Evolutionary conservation across 2,888 invertebrate genomes (phyloP).

Genomic region (Agonopterix heracliana): DNA sequence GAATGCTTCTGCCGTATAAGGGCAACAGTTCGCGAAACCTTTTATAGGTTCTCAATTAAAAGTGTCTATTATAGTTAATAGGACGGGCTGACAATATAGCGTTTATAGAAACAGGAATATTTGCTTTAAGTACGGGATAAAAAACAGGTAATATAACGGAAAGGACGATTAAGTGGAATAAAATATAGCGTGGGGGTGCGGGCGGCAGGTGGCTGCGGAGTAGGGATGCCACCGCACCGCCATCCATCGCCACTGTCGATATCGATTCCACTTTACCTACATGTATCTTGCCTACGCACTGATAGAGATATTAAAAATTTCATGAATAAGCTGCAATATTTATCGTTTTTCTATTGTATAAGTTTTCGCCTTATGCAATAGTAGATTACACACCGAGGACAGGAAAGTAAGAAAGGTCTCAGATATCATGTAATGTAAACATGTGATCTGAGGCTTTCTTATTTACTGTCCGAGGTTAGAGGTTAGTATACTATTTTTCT

Average conservation of each 20-base stretch:
- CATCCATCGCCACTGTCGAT: slow-evolving; percentile 11
- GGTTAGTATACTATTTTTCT: no score
- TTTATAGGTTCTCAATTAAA: slow-evolving; percentile 77
- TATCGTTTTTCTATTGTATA: no score
- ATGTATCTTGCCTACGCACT: not conserved
- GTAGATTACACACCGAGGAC: no score
- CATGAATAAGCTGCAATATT: no score
- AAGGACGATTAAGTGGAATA: slow-evolving; percentile 74
- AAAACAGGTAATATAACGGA: slow-evolving; percentile 74
- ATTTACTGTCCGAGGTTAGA: no score
- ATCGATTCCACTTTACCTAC: not conserved
- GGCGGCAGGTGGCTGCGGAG: slow-evolving; percentile 65
- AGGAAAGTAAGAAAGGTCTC: no score
- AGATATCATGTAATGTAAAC: no score
- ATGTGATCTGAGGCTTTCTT: no score
- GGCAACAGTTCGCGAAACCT: slow-evolving; percentile 70
- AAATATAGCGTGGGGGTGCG: slow-evolving; percentile 74
- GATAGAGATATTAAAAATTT: no score
- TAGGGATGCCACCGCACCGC: slow-evolving; percentile 39
- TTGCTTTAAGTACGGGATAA: slow-evolving; percentile 69
- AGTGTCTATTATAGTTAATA: slow-evolving; percentile 74
- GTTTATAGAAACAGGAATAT: slow-evolving; percentile 69
- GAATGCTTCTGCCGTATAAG: slow-evolving; percentile 69
- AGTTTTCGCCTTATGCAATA: no score
- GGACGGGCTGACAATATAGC: slow-evolving; percentile 56